Evolutionary conservation across 2,113 vertebrate species (phyloP), one percentile per base, ranked within the genome.

Genomic region (Corythornis vintsioides): DNA sequence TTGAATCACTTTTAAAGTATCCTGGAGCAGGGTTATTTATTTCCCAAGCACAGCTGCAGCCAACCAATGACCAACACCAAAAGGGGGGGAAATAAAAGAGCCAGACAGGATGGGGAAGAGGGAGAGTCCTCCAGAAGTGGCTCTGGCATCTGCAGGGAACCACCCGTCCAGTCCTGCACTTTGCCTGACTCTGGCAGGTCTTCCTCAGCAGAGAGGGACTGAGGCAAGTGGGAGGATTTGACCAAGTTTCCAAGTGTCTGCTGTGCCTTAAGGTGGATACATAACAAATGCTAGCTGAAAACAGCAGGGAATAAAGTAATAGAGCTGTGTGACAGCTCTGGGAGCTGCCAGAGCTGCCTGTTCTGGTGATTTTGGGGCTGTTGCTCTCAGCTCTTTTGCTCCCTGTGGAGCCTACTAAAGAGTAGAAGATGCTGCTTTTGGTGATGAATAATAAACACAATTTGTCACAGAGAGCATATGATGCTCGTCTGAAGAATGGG

Each of bases 391-490:
- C 17, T 81, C 38, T 35, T 89, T 65, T 59, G 40, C 52, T 96
- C 22, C 28, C 1, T 0, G 26, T 48, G 18, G 74, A 86, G 63
- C 22, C 25, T 78, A 59, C 65, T 28, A 45, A 72, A 18, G 35
- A 90, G 75, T 63, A 90, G 61, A 70, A 82, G 81, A 60, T 92
- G 66, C 78, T 82, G 48, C 50, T 88, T 28, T 81, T 94, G 40
- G 16, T 76, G 77, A 50, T 42, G 57, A 67, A 69, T 47, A 79
- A 33, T n/a, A 82, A 53, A 63, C 38, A 33, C 24, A 74, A 35
- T 56, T 82, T 11, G 8, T 3, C 45, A 57, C 4, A 31, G 43
- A 66, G 15, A 87, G 50, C 5, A 6, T n/a, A 1, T 6, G 24
- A 70, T 47, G 53, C 53, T 42, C 18, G 13, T 86, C 38, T 71